Evolutionary conservation across 2,888 invertebrate species (phyloP).

Genomic region (Autographa gamma): DNA sequence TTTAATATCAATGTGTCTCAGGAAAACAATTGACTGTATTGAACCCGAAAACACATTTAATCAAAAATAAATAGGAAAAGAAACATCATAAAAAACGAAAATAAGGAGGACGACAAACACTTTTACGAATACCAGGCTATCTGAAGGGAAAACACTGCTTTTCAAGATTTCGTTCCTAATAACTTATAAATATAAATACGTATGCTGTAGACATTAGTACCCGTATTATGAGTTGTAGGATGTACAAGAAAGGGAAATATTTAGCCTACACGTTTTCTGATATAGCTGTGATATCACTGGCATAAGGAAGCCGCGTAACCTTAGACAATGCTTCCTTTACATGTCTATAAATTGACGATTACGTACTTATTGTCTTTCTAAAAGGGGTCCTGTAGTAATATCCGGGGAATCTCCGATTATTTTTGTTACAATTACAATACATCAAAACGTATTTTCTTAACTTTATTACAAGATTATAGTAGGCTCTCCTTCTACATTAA

Average conservation of each 20-base stretch:
- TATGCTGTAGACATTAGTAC: too few relatives aligned
- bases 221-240: not conserved
- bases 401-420: too few relatives aligned
- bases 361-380: not conserved
- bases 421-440: too few relatives aligned
- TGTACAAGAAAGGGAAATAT: not conserved
- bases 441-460: too few relatives aligned
- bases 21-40: too few relatives aligned
- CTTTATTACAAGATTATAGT: too few relatives aligned
- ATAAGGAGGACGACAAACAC: not conserved
- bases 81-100: not conserved
- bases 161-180: too few relatives aligned
- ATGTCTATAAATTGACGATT: not conserved
- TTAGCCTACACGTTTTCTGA: slow-evolving; percentile 1
- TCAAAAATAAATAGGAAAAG: not conserved
- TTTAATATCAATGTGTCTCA: too few relatives aligned
- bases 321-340: not conserved
- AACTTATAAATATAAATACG: too few relatives aligned
- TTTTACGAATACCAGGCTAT: too few relatives aligned
- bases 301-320: not conserved
- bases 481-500: too few relatives aligned
- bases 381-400: not conserved
- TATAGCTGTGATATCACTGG: slow-evolving; percentile 4
- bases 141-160: too few relatives aligned
- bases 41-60: not conserved